Conservation (phyloP, 2,888 invertebrate genomes). For the Drosophila algonquin region DNA sequence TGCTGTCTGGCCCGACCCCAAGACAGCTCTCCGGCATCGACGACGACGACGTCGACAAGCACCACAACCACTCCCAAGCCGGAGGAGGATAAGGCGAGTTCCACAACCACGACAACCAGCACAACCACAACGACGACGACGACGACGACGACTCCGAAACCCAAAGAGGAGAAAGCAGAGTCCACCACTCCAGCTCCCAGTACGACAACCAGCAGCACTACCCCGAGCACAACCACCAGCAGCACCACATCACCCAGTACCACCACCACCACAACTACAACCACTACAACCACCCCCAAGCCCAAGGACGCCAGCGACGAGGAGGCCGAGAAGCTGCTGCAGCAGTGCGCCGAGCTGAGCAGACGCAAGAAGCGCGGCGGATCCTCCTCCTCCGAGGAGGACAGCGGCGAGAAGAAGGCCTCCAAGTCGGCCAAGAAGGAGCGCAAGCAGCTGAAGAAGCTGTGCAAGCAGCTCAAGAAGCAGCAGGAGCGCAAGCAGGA, state of each 20-base stretch:
- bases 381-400: conserved; percentile 56
- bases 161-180: conserved; percentile 18
- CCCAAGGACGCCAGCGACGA: conserved; percentile 26
- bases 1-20: conserved; percentile 35
- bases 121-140: conserved; percentile 8
- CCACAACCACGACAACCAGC: neutral
- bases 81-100: neutral
- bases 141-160: conserved; percentile 29
- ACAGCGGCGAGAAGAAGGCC: conserved; percentile 38
- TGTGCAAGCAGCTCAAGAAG: conserved; percentile 60
- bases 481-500: conserved; percentile 56
- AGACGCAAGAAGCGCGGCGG: conserved; percentile 54
- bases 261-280: conserved; percentile 15
- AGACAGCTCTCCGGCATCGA: neutral
- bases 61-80: conserved; percentile 10
- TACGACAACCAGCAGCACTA: conserved; percentile 3
- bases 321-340: conserved; percentile 45
- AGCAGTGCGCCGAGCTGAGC: conserved; percentile 59
- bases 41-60: neutral
- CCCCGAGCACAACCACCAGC: conserved; percentile 1
- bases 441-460: conserved; percentile 65
- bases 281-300: conserved; percentile 36
- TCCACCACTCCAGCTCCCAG: conserved; percentile 7
- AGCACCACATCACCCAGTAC: neutral
- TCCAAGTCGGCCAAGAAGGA: conserved; percentile 59